Conservation (phyloP, 2,888 invertebrate species). For the Microdon myrmicae region DNA sequence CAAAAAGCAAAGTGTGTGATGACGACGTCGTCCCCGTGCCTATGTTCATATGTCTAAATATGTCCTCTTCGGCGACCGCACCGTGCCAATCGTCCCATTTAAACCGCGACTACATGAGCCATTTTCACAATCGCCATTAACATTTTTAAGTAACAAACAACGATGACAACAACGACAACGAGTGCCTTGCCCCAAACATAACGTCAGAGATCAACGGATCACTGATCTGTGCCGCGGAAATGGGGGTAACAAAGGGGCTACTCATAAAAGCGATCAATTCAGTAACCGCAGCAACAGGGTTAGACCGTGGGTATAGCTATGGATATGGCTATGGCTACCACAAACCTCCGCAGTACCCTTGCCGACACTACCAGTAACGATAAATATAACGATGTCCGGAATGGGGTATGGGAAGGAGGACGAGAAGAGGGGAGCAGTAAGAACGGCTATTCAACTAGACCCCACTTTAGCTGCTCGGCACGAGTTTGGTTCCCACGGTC, state of each 20-base stretch:
- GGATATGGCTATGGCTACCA: too few relatives aligned
- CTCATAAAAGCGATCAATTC: constrained; percentile 7
- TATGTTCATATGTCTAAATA: constrained; percentile 21
- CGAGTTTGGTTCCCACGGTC: constrained; percentile 67
- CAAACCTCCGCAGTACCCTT: too few relatives aligned
- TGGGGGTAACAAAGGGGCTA: constrained; percentile 24
- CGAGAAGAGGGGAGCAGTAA: constrained; percentile 1
- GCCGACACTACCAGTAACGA: constrained; percentile 31
- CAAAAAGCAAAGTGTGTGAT: too few relatives aligned
- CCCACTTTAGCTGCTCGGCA: constrained; percentile 58
- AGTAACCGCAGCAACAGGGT: constrained; percentile 12
- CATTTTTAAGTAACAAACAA: constrained; percentile 42
- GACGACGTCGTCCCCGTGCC: constrained; percentile 32
- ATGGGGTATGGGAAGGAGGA: too few relatives aligned
- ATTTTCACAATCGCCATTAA: constrained; percentile 42
- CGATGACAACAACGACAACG: constrained; percentile 38
- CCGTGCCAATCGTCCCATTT: constrained; percentile 1
- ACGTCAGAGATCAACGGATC: constrained; percentile 44
- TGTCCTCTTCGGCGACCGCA: background rate
- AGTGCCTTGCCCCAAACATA: constrained; percentile 41
- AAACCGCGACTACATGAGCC: constrained; percentile 38
- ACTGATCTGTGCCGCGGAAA: constrained; percentile 44
- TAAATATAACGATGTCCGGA: constrained; percentile 36
- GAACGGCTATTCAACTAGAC: constrained; percentile 26
- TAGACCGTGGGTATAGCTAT: too few relatives aligned